These are phyloP conservation scores for Scotopteryx bipunctaria DNA, from an alignment of 2,888 invertebrate genomes.

Conservation along the genomic window DNA sequence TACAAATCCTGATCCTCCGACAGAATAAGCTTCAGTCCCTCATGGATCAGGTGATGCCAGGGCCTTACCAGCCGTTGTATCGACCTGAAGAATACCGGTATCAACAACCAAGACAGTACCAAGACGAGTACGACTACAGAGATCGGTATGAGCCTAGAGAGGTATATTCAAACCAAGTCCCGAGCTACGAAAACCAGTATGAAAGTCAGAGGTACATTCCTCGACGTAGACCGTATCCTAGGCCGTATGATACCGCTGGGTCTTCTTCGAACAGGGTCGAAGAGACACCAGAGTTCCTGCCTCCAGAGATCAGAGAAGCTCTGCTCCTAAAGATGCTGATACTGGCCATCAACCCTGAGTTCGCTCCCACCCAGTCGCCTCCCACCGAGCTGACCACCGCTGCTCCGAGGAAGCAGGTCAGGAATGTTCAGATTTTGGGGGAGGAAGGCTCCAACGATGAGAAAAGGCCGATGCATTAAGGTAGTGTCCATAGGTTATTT, in stretches of 20 bases:
- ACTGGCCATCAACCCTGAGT: conserved; percentile 87
- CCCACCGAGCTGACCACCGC: conserved; percentile 75
- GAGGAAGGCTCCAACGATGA: conserved; percentile 81
- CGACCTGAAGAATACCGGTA: conserved; percentile 62
- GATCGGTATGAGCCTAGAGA: conserved; percentile 67
- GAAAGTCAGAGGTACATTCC: conserved; percentile 77
- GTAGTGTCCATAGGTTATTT: conserved; percentile 49
- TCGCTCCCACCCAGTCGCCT: conserved; percentile 68
- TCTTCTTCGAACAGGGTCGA: conserved; percentile 72
- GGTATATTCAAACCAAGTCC: conserved; percentile 64
- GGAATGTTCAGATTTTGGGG: conserved; percentile 88
- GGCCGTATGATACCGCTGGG: conserved; percentile 70
- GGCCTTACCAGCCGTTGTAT: conserved; percentile 59
- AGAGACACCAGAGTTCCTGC: conserved; percentile 84
- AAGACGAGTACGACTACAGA: conserved; percentile 65
- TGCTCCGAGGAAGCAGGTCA: conserved; percentile 82
- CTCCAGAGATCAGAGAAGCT: conserved; percentile 88
- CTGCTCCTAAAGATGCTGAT: conserved; percentile 88
- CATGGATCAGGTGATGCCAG: conserved; percentile 76
- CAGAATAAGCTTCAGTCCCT: conserved; percentile 84
- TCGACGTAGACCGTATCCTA: conserved; percentile 61
- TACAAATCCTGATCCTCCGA: conserved; percentile 85
- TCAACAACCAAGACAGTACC: conserved; percentile 64
- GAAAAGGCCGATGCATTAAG: conserved; percentile 62
- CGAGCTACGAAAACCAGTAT: conserved; percentile 66